A percentile compares a stretch with the other conserved stretches of the same genome.
phyloP scores from a whole-genome alignment of 2,888 invertebrate species.

The Choristoneura rosaceana region DNA sequence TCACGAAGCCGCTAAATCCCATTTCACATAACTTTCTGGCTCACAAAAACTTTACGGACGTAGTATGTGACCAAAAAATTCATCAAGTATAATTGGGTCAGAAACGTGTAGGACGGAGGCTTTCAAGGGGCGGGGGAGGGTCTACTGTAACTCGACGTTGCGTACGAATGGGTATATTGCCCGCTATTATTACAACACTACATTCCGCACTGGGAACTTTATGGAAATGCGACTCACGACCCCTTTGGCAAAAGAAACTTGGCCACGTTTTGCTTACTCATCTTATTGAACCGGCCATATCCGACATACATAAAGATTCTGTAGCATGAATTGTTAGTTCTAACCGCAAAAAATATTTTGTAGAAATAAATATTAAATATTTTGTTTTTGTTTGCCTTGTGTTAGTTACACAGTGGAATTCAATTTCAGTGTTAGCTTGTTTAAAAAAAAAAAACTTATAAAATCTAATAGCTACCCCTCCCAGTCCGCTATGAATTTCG shows the following conservation, averaged over 20 bases:
- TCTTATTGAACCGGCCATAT: conserved; percentile 38
- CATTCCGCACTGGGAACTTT: conserved; percentile 73
- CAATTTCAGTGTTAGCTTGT: background rate
- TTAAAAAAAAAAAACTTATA: conserved; percentile 19
- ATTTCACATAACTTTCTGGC: conserved; percentile 38
- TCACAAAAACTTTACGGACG: conserved; percentile 36
- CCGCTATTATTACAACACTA: conserved; percentile 73
- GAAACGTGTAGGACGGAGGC: conserved; percentile 69
- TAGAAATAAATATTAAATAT: background rate
- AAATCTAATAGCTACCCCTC: conserved; percentile 33
- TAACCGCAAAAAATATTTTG: background rate
- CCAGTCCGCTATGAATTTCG: conserved; percentile 54
- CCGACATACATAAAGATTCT: conserved; percentile 9
- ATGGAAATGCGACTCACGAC: conserved; percentile 75
- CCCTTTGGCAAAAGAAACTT: conserved; percentile 77
- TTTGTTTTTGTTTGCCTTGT: background rate
- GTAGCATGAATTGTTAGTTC: background rate
- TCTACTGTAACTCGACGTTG: conserved; percentile 66
- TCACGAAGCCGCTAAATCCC: conserved; percentile 31
- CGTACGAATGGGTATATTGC: conserved; percentile 74
- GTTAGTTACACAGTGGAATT: background rate
- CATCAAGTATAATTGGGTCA: conserved; percentile 75
- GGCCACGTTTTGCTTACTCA: conserved; percentile 58
- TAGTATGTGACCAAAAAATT: conserved; percentile 48
- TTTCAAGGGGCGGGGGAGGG: conserved; percentile 59